Evolutionary conservation across 2,113 vertebrate species (phyloP).

Genomic region (Pseudorasbora parva): DNA sequence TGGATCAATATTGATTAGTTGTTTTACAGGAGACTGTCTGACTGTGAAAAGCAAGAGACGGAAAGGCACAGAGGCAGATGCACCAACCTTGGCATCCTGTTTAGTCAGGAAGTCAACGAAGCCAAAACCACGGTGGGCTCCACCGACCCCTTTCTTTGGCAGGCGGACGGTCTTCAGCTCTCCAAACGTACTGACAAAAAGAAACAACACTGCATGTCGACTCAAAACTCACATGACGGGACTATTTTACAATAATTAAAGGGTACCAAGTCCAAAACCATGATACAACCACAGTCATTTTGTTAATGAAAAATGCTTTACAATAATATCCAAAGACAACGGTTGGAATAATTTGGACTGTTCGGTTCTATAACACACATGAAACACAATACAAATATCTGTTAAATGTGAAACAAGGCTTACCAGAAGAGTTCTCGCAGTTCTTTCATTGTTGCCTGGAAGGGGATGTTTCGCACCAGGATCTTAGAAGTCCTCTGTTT

Average conservation of each 20-base stretch:
- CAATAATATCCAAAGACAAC: neutral
- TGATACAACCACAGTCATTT: neutral
- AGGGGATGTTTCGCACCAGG: constrained; percentile 93
- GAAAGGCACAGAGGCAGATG: neutral
- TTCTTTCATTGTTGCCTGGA: constrained; percentile 88
- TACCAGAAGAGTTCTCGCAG: constrained; percentile 95
- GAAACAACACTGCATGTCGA: constrained; percentile 1
- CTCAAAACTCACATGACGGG: neutral
- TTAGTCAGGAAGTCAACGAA: constrained; percentile 97
- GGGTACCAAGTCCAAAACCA: neutral
- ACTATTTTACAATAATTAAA: neutral
- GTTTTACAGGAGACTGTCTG: constrained; percentile 21
- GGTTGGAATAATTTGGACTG: neutral
- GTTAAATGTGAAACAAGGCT: neutral
- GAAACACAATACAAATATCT: neutral
- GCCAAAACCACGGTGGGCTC: constrained; percentile 89
- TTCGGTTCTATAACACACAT: neutral
- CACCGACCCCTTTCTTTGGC: constrained; percentile 90
- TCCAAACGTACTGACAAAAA: constrained; percentile 86
- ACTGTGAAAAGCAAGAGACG: neutral
- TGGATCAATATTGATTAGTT: neutral
- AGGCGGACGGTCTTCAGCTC: constrained; percentile 93
- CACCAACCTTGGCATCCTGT: constrained; percentile 93
- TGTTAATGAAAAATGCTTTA: neutral
- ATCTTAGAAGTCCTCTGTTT: constrained; percentile 94